Evolutionary conservation across 1,140 invertebrate species (phyloP).

Genomic region (Pemphigus obesinymphae): DNA sequence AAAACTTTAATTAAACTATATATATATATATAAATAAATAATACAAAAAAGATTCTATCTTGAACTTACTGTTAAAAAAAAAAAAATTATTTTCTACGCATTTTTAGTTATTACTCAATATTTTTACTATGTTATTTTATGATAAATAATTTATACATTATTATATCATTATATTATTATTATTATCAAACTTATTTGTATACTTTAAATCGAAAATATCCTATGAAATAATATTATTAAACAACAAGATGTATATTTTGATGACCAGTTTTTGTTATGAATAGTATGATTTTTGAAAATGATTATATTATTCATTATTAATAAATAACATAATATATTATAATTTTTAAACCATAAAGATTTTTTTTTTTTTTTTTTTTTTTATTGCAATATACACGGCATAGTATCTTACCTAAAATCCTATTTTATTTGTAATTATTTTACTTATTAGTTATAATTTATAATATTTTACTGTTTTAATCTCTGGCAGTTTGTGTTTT

Average conservation of each 20-base stretch:
- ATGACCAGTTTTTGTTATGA: not conserved
- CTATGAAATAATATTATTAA: not conserved
- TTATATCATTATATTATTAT: not conserved
- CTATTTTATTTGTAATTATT: no score
- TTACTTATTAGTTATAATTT: no score
- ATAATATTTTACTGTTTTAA: no score
- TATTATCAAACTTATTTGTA: not conserved
- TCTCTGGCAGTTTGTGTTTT: no score
- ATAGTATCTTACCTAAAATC: no score
- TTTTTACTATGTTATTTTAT: not conserved
- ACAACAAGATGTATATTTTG: not conserved
- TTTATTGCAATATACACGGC: no score
- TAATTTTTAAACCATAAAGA: no score
- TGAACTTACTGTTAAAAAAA: not conserved
- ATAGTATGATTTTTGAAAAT: not conserved
- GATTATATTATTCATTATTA: no score
- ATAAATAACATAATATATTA: no score
- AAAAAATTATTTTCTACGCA: not conserved
- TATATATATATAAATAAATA: not conserved
- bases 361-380: no score
- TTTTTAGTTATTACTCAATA: not conserved
- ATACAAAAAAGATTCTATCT: not conserved
- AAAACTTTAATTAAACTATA: not conserved
- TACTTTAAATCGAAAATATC: not conserved
- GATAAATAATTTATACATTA: not conserved